Conservation (phyloP, 2,113 vertebrate genomes). For the Hippolais icterina region DNA sequence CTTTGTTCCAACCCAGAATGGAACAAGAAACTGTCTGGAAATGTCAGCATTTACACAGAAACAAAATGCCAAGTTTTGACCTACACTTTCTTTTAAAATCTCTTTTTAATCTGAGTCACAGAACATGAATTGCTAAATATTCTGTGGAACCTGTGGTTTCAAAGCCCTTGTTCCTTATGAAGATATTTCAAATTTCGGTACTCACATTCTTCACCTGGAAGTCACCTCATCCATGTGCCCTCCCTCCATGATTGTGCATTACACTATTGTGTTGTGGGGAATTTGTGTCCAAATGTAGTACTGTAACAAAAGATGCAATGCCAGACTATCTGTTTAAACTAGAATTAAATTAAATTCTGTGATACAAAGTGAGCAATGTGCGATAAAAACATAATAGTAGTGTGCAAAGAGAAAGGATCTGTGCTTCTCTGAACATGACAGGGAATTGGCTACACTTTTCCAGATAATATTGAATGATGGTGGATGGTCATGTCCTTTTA, state of each 20-base stretch:
- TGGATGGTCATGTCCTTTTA: background rate
- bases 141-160: background rate
- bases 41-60: background rate
- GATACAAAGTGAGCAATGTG: background rate
- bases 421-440: background rate
- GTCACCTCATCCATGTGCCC: background rate
- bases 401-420: background rate
- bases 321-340: background rate
- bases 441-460: background rate
- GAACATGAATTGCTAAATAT: background rate
- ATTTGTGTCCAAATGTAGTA: background rate
- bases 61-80: background rate
- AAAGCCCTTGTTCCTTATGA: background rate
- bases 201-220: background rate
- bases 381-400: background rate
- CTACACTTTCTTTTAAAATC: background rate
- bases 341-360: background rate
- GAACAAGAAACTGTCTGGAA: constrained; percentile 22
- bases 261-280: background rate
- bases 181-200: background rate
- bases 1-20: background rate
- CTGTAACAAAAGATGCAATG: background rate
- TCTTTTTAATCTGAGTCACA: background rate
- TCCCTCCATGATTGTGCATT: background rate
- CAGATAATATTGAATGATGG: background rate